A percentile compares a stretch with the other conserved stretches of the same genome.
Conservation (phyloP, 2,797 vertebrate genomes). For the Prionace glauca region DNA sequence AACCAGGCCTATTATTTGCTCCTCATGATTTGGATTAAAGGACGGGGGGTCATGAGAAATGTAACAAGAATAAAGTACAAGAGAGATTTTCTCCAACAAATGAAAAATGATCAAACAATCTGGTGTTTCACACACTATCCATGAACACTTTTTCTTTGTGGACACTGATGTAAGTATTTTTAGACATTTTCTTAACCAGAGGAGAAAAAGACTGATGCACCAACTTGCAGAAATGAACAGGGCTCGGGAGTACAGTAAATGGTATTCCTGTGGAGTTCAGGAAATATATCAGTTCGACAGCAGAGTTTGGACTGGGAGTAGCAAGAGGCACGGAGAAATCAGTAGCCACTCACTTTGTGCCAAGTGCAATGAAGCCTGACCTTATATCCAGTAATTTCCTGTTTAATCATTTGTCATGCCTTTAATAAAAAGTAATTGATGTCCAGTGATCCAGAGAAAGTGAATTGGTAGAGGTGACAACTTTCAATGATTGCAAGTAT, state of each 20-base stretch:
- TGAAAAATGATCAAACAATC: not conserved
- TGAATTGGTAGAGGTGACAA: not conserved
- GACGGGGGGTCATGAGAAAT: not conserved
- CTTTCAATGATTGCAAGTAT: not conserved
- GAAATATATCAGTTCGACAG: constrained; percentile 27
- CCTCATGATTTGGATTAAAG: not conserved
- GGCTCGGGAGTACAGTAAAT: constrained; percentile 11
- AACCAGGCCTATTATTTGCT: not conserved
- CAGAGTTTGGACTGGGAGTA: constrained; percentile 20
- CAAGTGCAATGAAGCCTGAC: constrained; percentile 28
- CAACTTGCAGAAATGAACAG: not conserved
- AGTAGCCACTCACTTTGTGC: constrained; percentile 33
- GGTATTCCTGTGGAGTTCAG: not conserved
- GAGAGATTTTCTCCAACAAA: not conserved
- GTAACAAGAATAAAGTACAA: not conserved
- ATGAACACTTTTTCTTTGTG: not conserved
- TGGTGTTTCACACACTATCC: not conserved
- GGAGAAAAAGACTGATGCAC: constrained; percentile 26
- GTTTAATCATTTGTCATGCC: constrained; percentile 35
- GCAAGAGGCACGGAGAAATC: not conserved
- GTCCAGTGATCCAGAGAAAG: constrained; percentile 30
- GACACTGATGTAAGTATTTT: not conserved
- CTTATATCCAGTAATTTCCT: constrained; percentile 34
- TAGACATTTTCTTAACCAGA: constrained; percentile 21
- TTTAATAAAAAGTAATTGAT: constrained; percentile 34